phyloP scores from a whole-genome alignment of 2,888 invertebrate genomes.

The Meganola albula region DNA sequence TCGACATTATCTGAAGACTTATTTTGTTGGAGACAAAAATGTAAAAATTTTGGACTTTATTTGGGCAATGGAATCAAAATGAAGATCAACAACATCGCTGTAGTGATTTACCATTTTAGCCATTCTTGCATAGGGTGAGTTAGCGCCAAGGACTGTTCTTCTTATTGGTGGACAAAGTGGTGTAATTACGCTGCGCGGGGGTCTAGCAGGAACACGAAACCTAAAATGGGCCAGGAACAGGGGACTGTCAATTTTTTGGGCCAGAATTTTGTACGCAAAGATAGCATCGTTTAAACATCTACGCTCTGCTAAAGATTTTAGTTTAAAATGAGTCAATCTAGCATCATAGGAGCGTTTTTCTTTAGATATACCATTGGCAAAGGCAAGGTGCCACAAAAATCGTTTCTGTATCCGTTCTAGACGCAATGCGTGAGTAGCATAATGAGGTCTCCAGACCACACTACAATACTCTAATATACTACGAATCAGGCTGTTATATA shows the following conservation, averaged over 20 bases:
- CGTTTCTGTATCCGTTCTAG: slow-evolving; percentile 2
- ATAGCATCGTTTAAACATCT: neutral
- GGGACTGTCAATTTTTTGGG: slow-evolving; percentile 1
- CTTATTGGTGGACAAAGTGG: slow-evolving; percentile 5
- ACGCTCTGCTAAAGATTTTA: neutral
- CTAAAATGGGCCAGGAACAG: neutral
- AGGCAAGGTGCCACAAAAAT: neutral
- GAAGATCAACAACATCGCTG: no score
- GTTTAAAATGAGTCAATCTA: neutral
- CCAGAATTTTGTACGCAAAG: neutral
- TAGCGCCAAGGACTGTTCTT: slow-evolving; percentile 5
- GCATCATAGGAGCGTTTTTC: neutral
- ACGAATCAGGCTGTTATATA: no score
- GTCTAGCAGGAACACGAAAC: slow-evolving; percentile 1
- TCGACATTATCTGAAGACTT: no score
- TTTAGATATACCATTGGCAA: slow-evolving; percentile 1
- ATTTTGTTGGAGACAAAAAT: no score
- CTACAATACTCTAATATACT: no score
- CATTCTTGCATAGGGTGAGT: slow-evolving; percentile 4
- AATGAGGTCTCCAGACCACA: no score
- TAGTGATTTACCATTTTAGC: neutral
- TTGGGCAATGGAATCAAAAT: no score
- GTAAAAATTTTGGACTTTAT: no score
- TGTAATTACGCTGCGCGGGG: slow-evolving; percentile 1
- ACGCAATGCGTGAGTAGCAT: no score